Evolutionary conservation across 2,113 vertebrate species (phyloP).

Genomic region (Anarhynchus alexandrinus): DNA sequence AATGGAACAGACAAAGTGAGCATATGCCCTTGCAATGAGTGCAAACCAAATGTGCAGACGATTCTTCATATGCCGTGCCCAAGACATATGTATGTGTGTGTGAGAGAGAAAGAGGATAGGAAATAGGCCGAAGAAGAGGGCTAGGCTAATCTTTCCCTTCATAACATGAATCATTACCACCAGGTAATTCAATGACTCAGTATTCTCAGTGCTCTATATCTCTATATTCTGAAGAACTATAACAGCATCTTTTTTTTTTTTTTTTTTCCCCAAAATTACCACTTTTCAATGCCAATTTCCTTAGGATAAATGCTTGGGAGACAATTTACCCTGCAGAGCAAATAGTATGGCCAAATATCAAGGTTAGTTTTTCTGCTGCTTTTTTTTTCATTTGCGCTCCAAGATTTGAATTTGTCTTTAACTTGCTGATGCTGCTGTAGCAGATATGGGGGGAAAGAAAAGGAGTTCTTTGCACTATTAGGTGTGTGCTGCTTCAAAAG

Average conservation of each 20-base stretch:
- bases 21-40: background rate
- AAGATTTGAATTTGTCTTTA: background rate
- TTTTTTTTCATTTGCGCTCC: background rate
- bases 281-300: background rate
- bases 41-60: background rate
- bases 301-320: background rate
- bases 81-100: background rate
- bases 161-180: background rate
- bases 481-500: background rate
- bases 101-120: background rate
- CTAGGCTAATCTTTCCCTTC: background rate
- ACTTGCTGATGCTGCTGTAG: background rate
- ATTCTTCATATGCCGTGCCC: background rate
- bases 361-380: background rate
- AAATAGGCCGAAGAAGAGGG: background rate
- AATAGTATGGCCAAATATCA: background rate
- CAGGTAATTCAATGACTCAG: background rate
- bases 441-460: background rate
- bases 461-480: accelerated
- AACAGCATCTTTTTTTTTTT: accelerated
- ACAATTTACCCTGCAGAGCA: background rate
- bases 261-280: background rate
- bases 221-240: background rate
- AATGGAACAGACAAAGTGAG: background rate
- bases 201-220: background rate